A percentile compares a stretch with the other conserved stretches of the same genome.
Evolutionary conservation across 2,797 vertebrate species (phyloP).

Genomic region (Cygnus olor): DNA sequence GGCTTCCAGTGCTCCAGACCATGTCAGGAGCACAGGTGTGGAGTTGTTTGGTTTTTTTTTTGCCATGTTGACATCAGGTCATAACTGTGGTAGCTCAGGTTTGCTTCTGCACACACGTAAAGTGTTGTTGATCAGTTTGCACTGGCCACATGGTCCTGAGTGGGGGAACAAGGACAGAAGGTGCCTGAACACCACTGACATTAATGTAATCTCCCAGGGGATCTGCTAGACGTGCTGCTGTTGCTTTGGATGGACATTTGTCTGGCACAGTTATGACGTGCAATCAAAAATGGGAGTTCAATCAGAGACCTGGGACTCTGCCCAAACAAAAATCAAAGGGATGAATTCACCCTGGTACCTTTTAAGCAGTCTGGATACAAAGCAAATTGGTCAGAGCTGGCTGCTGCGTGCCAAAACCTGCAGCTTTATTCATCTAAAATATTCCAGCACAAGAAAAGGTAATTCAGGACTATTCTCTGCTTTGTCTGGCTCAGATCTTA

Average conservation of each 20-base stretch:
- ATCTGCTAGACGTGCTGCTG: not conserved
- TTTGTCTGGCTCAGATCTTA: not conserved
- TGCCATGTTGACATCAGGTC: not conserved
- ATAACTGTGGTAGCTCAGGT: not conserved
- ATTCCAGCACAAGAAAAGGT: not conserved
- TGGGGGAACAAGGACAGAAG: not conserved
- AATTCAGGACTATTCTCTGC: not conserved
- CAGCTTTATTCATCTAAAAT: conserved; percentile 17
- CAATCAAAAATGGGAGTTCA: not conserved
- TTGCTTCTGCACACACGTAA: not conserved
- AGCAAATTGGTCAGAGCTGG: not conserved
- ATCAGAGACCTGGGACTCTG: not conserved
- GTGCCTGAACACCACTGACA: not conserved
- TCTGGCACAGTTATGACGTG: not conserved
- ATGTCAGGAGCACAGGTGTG: not conserved
- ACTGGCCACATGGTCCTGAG: not conserved
- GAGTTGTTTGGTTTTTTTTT: not conserved
- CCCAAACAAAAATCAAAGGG: not conserved
- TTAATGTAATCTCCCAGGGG: not conserved
- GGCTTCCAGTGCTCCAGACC: not conserved
- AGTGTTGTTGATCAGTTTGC: not conserved
- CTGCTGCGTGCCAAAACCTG: conserved; percentile 1
- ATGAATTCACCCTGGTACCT: conserved; percentile 15
- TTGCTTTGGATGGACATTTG: not conserved
- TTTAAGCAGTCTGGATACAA: conserved; percentile 14